Percentiles rank a stretch among this genome's conserved stretches.
phyloP scores from a whole-genome alignment of 2,113 vertebrate genomes.

The Xiphorhynchus elegans region DNA sequence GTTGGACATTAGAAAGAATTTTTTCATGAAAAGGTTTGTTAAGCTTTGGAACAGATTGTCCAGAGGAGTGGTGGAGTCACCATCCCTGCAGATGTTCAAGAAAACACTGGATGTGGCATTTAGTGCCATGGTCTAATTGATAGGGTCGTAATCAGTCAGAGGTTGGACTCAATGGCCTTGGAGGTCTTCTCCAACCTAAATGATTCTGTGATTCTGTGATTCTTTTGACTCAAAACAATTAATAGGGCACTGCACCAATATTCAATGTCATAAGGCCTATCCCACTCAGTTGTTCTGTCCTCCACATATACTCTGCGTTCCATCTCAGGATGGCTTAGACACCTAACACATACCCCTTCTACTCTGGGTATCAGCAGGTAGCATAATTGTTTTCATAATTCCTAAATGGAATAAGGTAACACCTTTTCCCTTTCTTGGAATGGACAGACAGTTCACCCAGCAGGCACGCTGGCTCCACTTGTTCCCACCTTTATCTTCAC shows the following conservation, averaged over 20 bases:
- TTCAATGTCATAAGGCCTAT: accelerated
- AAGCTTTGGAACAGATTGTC: not conserved
- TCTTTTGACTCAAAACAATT: not conserved
- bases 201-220: not conserved
- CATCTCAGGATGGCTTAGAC: not conserved
- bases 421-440: not conserved
- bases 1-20: not conserved
- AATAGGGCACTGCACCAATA: not conserved
- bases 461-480: not conserved
- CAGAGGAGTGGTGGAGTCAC: not conserved
- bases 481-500: not conserved
- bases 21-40: not conserved
- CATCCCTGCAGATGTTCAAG: not conserved
- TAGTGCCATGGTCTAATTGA: not conserved
- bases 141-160: not conserved
- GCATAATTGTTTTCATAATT: not conserved
- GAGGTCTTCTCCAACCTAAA: not conserved
- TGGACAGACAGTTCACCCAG: not conserved
- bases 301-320: not conserved
- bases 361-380: not conserved
- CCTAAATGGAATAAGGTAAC: not conserved
- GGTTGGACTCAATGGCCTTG: not conserved
- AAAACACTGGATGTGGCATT: accelerated
- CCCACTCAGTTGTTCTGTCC: not conserved
- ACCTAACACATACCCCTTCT: not conserved